These are phyloP conservation scores for Corythoichthys intestinalis DNA, from an alignment of 2,113 vertebrate genomes.

Conservation along the genomic window DNA sequence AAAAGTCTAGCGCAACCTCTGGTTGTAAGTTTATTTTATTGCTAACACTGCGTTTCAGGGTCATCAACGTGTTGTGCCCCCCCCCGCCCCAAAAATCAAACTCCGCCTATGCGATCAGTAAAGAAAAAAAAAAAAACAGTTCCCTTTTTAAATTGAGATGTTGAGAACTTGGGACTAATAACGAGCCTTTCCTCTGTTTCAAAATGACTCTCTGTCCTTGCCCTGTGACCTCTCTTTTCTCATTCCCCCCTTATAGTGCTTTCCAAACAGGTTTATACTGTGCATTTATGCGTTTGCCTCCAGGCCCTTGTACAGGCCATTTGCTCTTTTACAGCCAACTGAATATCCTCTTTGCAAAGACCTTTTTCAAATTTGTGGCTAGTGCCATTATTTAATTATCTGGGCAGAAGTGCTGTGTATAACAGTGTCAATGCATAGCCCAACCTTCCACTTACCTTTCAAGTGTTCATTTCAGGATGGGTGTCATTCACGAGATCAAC, in stretches of 20 bases:
- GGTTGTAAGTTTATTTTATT: too few species aligned
- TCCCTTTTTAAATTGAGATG: neutral
- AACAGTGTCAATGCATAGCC: constrained; percentile 41
- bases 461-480: constrained; percentile 44
- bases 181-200: neutral
- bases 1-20: too few species aligned
- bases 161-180: neutral
- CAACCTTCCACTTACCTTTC: constrained; percentile 25
- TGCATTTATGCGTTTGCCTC: constrained; percentile 23
- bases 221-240: constrained; percentile 4
- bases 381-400: constrained; percentile 58
- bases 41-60: too few species aligned
- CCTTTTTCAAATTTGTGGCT: constrained; percentile 44
- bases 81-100: too few species aligned
- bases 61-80: too few species aligned
- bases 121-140: neutral
- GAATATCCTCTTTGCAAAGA: constrained; percentile 37
- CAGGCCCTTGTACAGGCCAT: constrained; percentile 20
- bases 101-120: too few species aligned
- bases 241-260: neutral
- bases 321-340: constrained; percentile 34
- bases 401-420: constrained; percentile 34
- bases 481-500: constrained; percentile 62
- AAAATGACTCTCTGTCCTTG: neutral
- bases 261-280: constrained; percentile 14